Evolutionary conservation across 2,113 vertebrate species (phyloP).

Genomic region (Dryoscopus gambensis): DNA sequence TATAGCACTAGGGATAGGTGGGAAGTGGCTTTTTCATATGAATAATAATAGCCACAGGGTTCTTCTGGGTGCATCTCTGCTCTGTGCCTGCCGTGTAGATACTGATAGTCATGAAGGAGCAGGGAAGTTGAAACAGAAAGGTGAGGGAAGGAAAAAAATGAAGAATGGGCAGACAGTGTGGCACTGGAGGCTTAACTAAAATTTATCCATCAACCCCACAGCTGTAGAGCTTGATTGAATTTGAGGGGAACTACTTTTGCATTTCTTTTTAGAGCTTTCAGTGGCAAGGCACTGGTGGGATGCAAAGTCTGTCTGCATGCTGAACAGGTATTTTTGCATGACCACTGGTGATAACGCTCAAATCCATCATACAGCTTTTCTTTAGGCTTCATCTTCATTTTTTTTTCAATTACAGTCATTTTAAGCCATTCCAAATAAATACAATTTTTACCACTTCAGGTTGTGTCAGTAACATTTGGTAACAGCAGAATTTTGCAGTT

Average conservation of each 20-base stretch:
- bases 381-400: neutral
- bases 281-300: neutral
- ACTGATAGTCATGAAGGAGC: neutral
- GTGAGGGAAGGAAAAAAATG: neutral
- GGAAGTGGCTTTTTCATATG: neutral
- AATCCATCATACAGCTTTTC: neutral
- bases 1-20: neutral
- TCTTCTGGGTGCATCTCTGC: neutral
- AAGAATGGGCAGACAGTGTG: neutral
- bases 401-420: neutral
- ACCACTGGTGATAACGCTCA: neutral
- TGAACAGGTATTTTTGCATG: neutral
- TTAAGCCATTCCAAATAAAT: neutral
- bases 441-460: neutral
- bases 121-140: neutral
- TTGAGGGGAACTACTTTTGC: neutral
- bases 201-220: neutral
- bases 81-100: neutral
- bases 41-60: neutral
- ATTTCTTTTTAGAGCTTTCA: neutral
- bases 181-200: neutral
- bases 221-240: neutral
- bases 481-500: neutral
- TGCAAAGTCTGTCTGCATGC: neutral
- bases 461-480: neutral